Evolutionary conservation across 1,140 invertebrate genomes (phyloP).

Genomic region (Drosophila kohkoa): DNA sequence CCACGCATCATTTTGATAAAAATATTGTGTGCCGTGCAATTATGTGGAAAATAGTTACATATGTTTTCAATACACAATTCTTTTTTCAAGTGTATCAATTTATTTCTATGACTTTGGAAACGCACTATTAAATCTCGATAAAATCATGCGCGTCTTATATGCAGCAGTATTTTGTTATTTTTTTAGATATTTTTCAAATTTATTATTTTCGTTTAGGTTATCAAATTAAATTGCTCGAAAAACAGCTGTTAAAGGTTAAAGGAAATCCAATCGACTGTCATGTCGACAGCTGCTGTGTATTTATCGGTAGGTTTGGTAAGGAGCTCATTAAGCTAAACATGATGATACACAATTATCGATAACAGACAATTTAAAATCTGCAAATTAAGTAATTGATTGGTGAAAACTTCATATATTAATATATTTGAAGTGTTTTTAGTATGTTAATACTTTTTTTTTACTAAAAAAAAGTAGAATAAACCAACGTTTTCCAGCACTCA

Average conservation of each 20-base stretch:
- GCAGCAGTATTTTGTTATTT: slow-evolving; percentile 5
- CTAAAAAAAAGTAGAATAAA: neutral
- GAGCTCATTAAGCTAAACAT: neutral
- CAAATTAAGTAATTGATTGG: too few species aligned
- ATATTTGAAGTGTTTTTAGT: too few species aligned
- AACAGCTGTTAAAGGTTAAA: slow-evolving; percentile 20
- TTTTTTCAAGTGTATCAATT: neutral
- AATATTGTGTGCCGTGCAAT: neutral
- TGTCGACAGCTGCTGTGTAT: slow-evolving; percentile 2
- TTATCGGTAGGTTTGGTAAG: slow-evolving; percentile 16
- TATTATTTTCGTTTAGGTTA: slow-evolving; percentile 33
- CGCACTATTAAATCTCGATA: neutral
- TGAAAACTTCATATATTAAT: too few species aligned
- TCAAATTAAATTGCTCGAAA: slow-evolving; percentile 28
- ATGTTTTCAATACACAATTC: slow-evolving; percentile 5
- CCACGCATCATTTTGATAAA: slow-evolving; percentile 38
- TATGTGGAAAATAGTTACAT: slow-evolving; percentile 24
- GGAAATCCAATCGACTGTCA: slow-evolving; percentile 13
- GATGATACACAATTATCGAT: too few species aligned
- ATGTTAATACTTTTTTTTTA: neutral
- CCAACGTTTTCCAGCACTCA: neutral
- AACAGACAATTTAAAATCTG: too few species aligned
- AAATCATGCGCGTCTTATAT: slow-evolving; percentile 3
- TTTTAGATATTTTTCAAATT: slow-evolving; percentile 25
- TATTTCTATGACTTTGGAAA: slow-evolving; percentile 3